Evolutionary conservation across 2,113 vertebrate genomes (phyloP), one percentile per base, ranked within the genome.

Genomic region (Phalacrocorax carbo): DNA sequence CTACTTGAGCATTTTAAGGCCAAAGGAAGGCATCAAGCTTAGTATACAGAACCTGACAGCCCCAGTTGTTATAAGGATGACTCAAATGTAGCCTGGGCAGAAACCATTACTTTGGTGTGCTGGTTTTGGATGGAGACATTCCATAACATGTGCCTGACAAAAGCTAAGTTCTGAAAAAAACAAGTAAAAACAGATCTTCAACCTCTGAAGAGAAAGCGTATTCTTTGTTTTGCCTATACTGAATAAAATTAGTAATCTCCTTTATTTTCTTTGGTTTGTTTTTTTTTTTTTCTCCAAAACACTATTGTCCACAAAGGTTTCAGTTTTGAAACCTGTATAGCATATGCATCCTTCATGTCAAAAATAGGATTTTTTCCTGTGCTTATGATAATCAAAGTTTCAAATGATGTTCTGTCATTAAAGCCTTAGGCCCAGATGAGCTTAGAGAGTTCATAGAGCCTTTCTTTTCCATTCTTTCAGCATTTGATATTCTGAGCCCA

Each of bases 251-350:
- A 69, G 11, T 25, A 11, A 38, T 8, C 2, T 27, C 9, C 36
- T 27, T 4, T 22, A 44, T 34, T 36, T 23, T 32, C 44, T 2
- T 51, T 14, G 38, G 10, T 38, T 38, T 38, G 38, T 38, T 38
- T 52, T 14, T 52, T 52, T 29, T 42, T 66, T 29, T 10, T 9
- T 1, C 2, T 7, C 2, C 1, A 0, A 32, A 46, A 82, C n/a
- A 0, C 2, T 15, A 26, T 32, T 1, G 0, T 27, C 18, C 52
- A 40, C 12, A 76, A 64, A 76, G 16, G 1, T 18, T 85, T 78
- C 40, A 34, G 15, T 55, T 25, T 71, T 75, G 32, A 71, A 68
- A 62, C 5, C 34, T 40, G 1, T 19, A 23, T 26, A 60, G 19
- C 15, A 66, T 16, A 36, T 44, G 14, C 22, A 76, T 26, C 17